Percentiles rank a stretch among this genome's conserved stretches.
Evolutionary conservation across 2,888 invertebrate species (phyloP).

Genomic region (Dasypogon diadema): DNA sequence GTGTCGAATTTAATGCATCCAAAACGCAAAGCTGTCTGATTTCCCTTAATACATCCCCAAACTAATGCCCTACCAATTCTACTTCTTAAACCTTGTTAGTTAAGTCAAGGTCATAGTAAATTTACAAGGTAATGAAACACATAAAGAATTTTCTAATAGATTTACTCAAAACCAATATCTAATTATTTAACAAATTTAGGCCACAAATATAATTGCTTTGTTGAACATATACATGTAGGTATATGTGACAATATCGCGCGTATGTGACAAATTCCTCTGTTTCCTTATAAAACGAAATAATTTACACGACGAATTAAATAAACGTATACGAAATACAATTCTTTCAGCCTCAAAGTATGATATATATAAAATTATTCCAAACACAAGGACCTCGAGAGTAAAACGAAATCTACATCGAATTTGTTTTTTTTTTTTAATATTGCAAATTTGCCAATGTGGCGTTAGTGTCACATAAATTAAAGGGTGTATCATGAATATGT

Average conservation of each 20-base stretch:
- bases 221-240: constrained; percentile 52
- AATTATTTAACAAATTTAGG: constrained; percentile 54
- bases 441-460: constrained; percentile 41
- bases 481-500: constrained; percentile 23
- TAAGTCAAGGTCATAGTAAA: no score
- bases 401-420: constrained; percentile 11
- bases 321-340: constrained; percentile 20
- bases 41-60: no score
- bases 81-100: no score
- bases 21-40: no score
- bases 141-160: constrained; percentile 37
- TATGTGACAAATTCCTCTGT: constrained; percentile 2
- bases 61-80: no score
- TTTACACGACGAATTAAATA: constrained; percentile 6
- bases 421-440: constrained; percentile 3
- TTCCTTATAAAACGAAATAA: constrained; percentile 20
- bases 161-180: constrained; percentile 50
- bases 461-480: constrained; percentile 53
- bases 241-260: constrained; percentile 47
- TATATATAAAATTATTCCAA: neutral
- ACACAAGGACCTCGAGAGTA: neutral
- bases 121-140: neutral
- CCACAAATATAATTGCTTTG: constrained; percentile 56
- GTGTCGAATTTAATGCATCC: no score
- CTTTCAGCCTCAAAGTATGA: neutral